These are phyloP conservation scores for Leucoraja erinaceus DNA, from an alignment of 2,113 vertebrate genomes.

Conservation along the genomic window DNA sequence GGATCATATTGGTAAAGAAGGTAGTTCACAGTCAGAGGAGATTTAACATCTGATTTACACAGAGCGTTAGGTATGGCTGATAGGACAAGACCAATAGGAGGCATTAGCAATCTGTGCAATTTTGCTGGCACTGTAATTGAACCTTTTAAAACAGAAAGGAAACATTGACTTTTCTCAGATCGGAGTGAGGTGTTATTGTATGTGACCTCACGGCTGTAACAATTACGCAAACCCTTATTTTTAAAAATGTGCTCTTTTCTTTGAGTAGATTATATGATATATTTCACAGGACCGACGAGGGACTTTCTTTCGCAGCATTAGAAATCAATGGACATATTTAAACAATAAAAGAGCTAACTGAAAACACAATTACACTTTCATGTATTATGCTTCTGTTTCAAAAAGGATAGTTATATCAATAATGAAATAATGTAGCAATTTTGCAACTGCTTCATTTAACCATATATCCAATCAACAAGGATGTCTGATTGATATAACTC, in stretches of 20 bases:
- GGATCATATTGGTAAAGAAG: slow-evolving; percentile 28
- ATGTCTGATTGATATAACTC: background rate
- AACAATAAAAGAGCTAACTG: slow-evolving; percentile 8
- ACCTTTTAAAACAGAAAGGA: slow-evolving; percentile 43
- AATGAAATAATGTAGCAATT: background rate
- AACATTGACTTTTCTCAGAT: slow-evolving; percentile 37
- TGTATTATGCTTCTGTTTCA: slow-evolving; percentile 9
- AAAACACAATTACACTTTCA: slow-evolving; percentile 1
- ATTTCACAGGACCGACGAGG: slow-evolving; percentile 20
- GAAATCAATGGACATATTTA: slow-evolving; percentile 30
- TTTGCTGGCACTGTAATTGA: slow-evolving; percentile 41
- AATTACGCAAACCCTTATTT: slow-evolving; percentile 26
- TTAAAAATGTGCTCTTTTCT: slow-evolving; percentile 10
- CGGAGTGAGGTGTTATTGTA: slow-evolving; percentile 26
- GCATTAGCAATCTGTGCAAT: slow-evolving; percentile 74
- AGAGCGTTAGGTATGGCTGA: slow-evolving; percentile 50
- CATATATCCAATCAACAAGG: slow-evolving; percentile 6
- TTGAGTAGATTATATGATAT: slow-evolving; percentile 32
- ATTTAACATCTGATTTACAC: slow-evolving; percentile 23
- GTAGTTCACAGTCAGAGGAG: slow-evolving; percentile 28
- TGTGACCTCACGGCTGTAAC: slow-evolving; percentile 34
- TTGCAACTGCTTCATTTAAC: slow-evolving; percentile 11
- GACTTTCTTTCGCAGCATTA: slow-evolving; percentile 20
- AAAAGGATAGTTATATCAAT: background rate
- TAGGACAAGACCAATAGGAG: slow-evolving; percentile 74